These are phyloP conservation scores for Ascidia mentula DNA, from an alignment of 23 tunicate genomes.

Conservation along the genomic window DNA sequence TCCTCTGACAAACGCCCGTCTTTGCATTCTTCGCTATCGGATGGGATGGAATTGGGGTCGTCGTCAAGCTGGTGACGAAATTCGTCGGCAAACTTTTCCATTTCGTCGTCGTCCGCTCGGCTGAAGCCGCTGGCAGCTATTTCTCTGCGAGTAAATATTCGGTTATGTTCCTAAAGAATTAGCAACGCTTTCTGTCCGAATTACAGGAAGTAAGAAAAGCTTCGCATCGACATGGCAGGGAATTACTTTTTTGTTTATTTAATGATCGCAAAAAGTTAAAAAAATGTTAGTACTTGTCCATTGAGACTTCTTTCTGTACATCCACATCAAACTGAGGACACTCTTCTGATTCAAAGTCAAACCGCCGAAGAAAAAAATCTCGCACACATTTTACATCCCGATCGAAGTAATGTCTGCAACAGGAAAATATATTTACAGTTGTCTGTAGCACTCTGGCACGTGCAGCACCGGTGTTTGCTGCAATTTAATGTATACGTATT, in stretches of 20 bases:
- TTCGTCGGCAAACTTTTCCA: conserved; percentile 32
- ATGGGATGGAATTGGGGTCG: neutral
- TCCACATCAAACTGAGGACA: conserved; percentile 43
- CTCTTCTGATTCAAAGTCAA: conserved; percentile 37
- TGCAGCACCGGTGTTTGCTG: too few species aligned
- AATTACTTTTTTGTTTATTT: too few species aligned
- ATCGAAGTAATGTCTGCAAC: conserved; percentile 71
- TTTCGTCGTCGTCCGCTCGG: conserved; percentile 32
- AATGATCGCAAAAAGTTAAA: too few species aligned
- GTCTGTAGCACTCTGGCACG: too few species aligned
- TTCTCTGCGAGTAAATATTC: conserved; percentile 48
- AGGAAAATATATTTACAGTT: too few species aligned
- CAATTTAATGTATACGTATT: too few species aligned
- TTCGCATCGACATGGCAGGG: too few species aligned
- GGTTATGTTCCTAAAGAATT: too few species aligned
- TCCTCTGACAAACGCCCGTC: neutral
- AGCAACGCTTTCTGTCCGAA: too few species aligned
- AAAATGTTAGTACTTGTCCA: conserved; percentile 23
- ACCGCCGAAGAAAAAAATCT: conserved; percentile 58
- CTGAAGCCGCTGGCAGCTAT: conserved; percentile 62
- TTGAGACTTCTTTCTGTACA: conserved; percentile 33
- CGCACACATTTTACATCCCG: conserved; percentile 81
- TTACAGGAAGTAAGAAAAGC: too few species aligned
- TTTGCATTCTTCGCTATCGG: neutral
- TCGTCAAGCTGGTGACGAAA: conserved; percentile 35